Base-by-base conservation (phyloP, 2,888 invertebrate species). In the Melolontha melolontha region DNA sequence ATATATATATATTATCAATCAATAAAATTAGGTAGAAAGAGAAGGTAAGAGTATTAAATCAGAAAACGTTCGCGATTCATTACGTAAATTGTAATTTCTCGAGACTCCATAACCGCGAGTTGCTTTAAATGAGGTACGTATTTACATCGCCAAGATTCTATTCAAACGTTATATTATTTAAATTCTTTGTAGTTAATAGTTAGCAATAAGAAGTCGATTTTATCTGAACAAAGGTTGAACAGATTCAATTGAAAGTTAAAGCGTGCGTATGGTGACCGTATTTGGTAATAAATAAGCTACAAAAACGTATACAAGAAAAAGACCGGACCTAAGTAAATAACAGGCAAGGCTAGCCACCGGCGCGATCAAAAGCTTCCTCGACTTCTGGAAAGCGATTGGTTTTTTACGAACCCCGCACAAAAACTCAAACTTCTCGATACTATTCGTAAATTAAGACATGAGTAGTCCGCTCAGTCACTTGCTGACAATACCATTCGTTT, bases 371-470 rank as follows among this genome's bases (percentile, higher is more conserved):
- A 16, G 49, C 49, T 49, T 49, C 54, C 14, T 34, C 34, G 54
- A 34, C 34, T 54, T 54, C 39, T 16, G 29, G 54, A 54, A 54
- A 54, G 40, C 54, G 54, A 54, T 54, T 29, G 34, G 7, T 54
- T 54, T 54, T 54, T 54, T 34, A 12, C 54, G 29, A 17, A 40
- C 16, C 39, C 39, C 34, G 34, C 39, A 22, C 16, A 49, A 49
- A 49, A 54, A 54, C 29, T 11, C 10, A 29, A 29, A 22, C 27
- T 34, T 14, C 16, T n/a, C 34, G 54, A 29, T 54, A 14, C 29
- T 54, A 22, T 57, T 44, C 41, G 41, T 57, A 44, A 57, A 57
- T 57, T 57, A 57, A 57, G 57, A 57, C 57, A 17, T 57, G 57
- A 57, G 27, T 12, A 29, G 14, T 52, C 29, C 34, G 12, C 12